A percentile compares a stretch with the other conserved stretches of the same genome.
Conservation (phyloP, 2,113 vertebrate genomes). For the Sciurus niger region DNA sequence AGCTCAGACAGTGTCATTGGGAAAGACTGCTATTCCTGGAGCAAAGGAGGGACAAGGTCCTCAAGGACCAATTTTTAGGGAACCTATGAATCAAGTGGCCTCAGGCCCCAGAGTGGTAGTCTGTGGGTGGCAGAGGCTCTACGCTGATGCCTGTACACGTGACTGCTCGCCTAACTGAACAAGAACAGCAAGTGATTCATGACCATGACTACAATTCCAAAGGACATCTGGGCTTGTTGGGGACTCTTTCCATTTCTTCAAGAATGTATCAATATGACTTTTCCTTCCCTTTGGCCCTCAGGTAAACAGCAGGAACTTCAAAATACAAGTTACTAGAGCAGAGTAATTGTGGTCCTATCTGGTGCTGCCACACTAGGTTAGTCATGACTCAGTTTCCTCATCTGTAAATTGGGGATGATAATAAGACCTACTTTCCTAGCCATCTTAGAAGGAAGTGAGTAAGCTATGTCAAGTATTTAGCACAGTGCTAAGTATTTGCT, state of each 20-base stretch:
- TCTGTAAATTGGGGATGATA: not conserved
- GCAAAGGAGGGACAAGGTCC: not conserved
- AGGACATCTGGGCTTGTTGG: not conserved
- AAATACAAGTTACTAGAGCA: not conserved
- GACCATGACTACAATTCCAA: not conserved
- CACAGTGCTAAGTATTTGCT: not conserved
- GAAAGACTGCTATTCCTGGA: not conserved
- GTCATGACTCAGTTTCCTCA: not conserved
- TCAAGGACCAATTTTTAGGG: not conserved
- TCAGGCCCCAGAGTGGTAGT: not conserved
- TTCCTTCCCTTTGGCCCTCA: slow-evolving; percentile 81
- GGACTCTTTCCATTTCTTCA: not conserved
- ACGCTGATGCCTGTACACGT: not conserved
- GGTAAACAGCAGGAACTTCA: not conserved
- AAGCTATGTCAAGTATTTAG: not conserved
- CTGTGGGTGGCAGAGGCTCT: not conserved
- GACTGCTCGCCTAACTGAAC: not conserved
- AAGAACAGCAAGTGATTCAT: slow-evolving; percentile 90
- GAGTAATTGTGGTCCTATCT: not conserved
- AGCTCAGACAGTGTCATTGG: not conserved
- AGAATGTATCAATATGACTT: not conserved
- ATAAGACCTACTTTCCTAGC: not conserved
- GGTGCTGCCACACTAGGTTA: not conserved
- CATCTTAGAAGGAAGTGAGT: not conserved
- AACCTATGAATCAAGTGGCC: not conserved